Evolutionary conservation across 2,797 vertebrate species (phyloP).

Genomic region (Tympanoctomys barrerae): DNA sequence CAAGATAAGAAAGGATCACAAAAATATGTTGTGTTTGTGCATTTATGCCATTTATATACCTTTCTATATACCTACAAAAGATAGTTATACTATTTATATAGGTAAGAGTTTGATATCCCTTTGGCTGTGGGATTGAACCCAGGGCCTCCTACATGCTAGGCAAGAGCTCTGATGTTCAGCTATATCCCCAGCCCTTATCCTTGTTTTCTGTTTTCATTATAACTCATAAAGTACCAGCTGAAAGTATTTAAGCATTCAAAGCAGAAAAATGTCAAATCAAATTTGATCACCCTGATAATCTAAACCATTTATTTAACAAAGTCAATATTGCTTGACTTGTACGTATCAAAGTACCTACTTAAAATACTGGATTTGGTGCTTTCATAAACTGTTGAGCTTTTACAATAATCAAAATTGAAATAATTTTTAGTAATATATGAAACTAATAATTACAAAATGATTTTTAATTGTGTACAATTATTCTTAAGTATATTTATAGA

Average conservation of each 20-base stretch:
- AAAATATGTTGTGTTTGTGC: constrained; percentile 41
- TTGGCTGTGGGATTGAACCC: neutral
- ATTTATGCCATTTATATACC: neutral
- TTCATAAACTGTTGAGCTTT: neutral
- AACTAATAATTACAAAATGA: constrained; percentile 41
- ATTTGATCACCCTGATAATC: constrained; percentile 20
- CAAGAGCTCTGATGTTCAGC: neutral
- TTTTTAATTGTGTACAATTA: constrained; percentile 12
- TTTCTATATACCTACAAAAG: neutral
- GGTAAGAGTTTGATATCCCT: neutral
- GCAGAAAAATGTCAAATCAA: constrained; percentile 55
- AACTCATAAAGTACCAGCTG: constrained; percentile 30
- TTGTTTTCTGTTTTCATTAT: constrained; percentile 35
- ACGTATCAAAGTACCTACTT: neutral
- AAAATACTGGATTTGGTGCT: constrained; percentile 38
- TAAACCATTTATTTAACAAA: constrained; percentile 46
- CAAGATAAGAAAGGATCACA: constrained; percentile 28
- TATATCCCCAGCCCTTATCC: neutral
- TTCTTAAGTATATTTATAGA: constrained; percentile 16
- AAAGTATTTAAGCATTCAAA: constrained; percentile 48
- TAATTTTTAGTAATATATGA: neutral
- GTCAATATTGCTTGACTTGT: constrained; percentile 37
- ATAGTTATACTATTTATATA: constrained; percentile 12
- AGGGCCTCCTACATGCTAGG: neutral
- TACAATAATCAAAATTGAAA: constrained; percentile 41